phyloP scores from a whole-genome alignment of 2,113 vertebrate genomes.

The human (Homo sapiens) region GRCh38 chr2:9492001-9492500 shows the following conservation, averaged over 20 bases:
- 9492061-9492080: accelerated
- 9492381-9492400: accelerated
- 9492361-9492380: not conserved
- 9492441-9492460: not conserved
- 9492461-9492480: not conserved
- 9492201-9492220: not conserved
- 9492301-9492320: not conserved
- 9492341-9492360: not conserved
- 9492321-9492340: not conserved
- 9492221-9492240: no score
- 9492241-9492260: not conserved
- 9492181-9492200: no score
- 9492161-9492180: accelerated
- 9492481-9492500: accelerated
- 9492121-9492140: not conserved
- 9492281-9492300: not conserved
- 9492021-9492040: accelerated
- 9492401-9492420: accelerated
- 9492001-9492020: not conserved
- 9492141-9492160: not conserved
- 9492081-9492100: accelerated
- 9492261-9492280: not conserved
- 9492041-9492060: no score
- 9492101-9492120: not conserved
- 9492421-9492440: accelerated